Percentiles rank a stretch among this genome's conserved stretches.
These are phyloP conservation scores for Rhaphigaster nebulosa DNA, from an alignment of 2,888 invertebrate genomes.

Conservation along the genomic window DNA sequence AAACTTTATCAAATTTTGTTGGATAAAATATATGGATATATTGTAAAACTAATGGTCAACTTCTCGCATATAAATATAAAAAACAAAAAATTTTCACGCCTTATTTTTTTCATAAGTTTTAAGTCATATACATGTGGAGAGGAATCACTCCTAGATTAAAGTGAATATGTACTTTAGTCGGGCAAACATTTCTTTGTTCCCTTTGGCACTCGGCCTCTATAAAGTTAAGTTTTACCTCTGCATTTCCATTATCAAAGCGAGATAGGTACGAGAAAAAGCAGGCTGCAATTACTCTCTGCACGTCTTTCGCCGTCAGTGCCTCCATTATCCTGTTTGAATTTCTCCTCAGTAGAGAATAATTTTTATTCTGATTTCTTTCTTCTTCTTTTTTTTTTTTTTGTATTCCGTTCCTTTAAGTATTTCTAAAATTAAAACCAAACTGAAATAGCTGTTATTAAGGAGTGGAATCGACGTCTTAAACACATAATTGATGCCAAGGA, in stretches of 20 bases:
- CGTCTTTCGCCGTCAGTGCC: background rate
- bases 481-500: conserved; percentile 53
- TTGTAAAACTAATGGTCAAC: too few relatives aligned
- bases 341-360: conserved; percentile 27
- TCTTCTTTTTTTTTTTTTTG: background rate
- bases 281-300: background rate
- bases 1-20: too few relatives aligned
- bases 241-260: background rate
- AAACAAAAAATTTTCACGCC: too few relatives aligned
- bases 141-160: too few relatives aligned
- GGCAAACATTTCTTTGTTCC: too few relatives aligned
- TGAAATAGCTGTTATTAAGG: conserved; percentile 57
- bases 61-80: too few relatives aligned
- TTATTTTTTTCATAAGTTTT: too few relatives aligned
- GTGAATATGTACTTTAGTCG: too few relatives aligned
- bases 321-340: conserved; percentile 47
- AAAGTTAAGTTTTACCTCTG: background rate
- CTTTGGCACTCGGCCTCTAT: too few relatives aligned
- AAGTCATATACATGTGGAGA: too few relatives aligned
- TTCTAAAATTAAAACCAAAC: conserved; percentile 57
- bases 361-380: conserved; percentile 27
- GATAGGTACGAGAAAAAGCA: background rate
- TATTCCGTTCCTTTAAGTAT: conserved; percentile 48
- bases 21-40: too few relatives aligned
- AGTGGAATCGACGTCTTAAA: conserved; percentile 54